These are phyloP conservation scores for Noctua comes DNA, from an alignment of 2,888 invertebrate species.

Conservation along the genomic window DNA sequence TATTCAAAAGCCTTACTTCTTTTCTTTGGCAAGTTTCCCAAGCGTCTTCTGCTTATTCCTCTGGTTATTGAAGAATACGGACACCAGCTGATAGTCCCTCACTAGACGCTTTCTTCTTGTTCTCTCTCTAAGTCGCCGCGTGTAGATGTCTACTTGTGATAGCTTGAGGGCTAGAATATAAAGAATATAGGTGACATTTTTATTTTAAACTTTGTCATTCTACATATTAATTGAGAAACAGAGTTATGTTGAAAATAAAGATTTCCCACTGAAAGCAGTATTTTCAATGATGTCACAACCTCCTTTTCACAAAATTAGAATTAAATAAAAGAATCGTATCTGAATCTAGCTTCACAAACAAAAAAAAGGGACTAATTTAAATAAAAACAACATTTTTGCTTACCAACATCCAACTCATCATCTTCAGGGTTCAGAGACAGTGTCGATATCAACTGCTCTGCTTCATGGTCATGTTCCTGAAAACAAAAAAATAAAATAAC, in stretches of 20 bases:
- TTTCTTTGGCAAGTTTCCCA: constrained; percentile 93
- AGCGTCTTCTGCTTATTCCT: constrained; percentile 91
- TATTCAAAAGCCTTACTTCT: background rate
- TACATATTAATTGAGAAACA: background rate
- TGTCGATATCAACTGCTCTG: constrained; percentile 97
- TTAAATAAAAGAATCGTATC: background rate
- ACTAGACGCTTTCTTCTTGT: constrained; percentile 97
- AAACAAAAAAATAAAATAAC: constrained; percentile 63
- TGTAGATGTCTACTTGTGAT: constrained; percentile 98
- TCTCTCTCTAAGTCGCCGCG: constrained; percentile 95
- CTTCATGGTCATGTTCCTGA: constrained; percentile 97
- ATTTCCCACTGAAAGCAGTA: background rate
- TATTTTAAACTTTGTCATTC: background rate
- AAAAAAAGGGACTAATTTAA: background rate
- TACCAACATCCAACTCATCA: constrained; percentile 96
- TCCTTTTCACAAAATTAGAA: background rate
- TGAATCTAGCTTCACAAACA: background rate
- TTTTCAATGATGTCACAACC: background rate
- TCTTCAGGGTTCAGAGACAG: constrained; percentile 96
- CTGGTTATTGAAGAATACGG: constrained; percentile 94
- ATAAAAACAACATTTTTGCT: constrained; percentile 62
- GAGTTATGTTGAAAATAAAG: background rate
- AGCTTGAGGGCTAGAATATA: constrained; percentile 93
- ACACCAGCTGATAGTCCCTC: constrained; percentile 96
- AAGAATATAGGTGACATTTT: constrained; percentile 64